A percentile compares a stretch with the other conserved stretches of the same genome.
Evolutionary conservation across 2,888 invertebrate genomes (phyloP).

Genomic region (Ophion obscuratus): DNA sequence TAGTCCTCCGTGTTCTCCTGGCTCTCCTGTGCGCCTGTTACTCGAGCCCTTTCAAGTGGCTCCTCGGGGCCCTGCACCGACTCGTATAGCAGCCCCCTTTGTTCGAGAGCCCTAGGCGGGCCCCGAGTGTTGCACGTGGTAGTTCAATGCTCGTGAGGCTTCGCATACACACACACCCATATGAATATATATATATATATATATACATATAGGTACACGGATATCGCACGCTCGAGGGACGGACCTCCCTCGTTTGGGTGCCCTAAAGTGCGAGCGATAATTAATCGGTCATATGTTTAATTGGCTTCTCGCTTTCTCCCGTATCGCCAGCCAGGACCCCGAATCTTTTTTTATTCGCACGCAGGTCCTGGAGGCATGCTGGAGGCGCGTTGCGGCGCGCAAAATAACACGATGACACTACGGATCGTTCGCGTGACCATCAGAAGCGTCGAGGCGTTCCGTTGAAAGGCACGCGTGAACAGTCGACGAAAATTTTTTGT

Average conservation of each 20-base stretch:
- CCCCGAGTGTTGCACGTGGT: constrained; percentile 40
- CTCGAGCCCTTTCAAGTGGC: constrained; percentile 56
- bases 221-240: constrained; percentile 29
- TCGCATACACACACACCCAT: background rate
- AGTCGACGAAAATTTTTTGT: no score
- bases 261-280: constrained; percentile 47
- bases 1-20: constrained; percentile 30
- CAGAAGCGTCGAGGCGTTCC: background rate
- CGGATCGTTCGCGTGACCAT: background rate
- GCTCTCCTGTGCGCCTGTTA: constrained; percentile 59
- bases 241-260: constrained; percentile 5
- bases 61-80: constrained; percentile 47
- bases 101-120: constrained; percentile 11
- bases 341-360: constrained; percentile 1
- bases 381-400: background rate
- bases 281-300: constrained; percentile 64
- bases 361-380: background rate
- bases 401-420: background rate
- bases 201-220: background rate
- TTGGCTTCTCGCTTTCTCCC: constrained; percentile 47
- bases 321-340: background rate
- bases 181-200: background rate
- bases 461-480: background rate
- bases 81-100: constrained; percentile 6
- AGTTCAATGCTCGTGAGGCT: constrained; percentile 8